Evolutionary conservation across 1,140 invertebrate genomes (phyloP).

Genomic region (Acyrthosiphon pisum): DNA sequence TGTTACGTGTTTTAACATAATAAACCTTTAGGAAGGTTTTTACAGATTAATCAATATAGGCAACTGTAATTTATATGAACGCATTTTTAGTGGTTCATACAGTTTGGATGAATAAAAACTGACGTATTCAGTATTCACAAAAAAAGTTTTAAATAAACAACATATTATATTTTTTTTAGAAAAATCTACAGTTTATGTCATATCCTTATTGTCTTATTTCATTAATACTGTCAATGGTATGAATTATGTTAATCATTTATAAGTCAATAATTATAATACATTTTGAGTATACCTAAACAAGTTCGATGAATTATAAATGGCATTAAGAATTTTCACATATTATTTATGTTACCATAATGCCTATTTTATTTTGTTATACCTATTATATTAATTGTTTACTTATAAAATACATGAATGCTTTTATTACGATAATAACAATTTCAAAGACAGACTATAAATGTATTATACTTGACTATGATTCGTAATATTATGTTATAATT

Average conservation of each 20-base stretch:
- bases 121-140: too few species aligned
- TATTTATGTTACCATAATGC: not conserved
- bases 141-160: not conserved
- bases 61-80: not conserved
- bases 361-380: not conserved
- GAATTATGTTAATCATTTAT: not conserved
- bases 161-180: not conserved
- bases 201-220: not conserved
- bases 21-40: not conserved
- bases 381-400: not conserved
- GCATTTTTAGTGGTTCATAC: not conserved
- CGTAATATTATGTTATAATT: not conserved
- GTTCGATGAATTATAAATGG: too few species aligned
- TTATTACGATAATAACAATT: not conserved
- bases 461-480: not conserved
- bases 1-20: not conserved
- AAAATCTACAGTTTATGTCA: not conserved
- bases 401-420: not conserved
- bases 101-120: not conserved
- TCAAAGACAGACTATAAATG: not conserved
- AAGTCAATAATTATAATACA: not conserved
- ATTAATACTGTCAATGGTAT: not conserved
- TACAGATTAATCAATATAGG: not conserved
- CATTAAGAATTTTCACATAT: too few species aligned
- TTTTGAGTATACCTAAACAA: too few species aligned